These are phyloP conservation scores for Tanaodytes sp. DNA, from an alignment of 2,888 invertebrate genomes.

Conservation along the genomic window DNA sequence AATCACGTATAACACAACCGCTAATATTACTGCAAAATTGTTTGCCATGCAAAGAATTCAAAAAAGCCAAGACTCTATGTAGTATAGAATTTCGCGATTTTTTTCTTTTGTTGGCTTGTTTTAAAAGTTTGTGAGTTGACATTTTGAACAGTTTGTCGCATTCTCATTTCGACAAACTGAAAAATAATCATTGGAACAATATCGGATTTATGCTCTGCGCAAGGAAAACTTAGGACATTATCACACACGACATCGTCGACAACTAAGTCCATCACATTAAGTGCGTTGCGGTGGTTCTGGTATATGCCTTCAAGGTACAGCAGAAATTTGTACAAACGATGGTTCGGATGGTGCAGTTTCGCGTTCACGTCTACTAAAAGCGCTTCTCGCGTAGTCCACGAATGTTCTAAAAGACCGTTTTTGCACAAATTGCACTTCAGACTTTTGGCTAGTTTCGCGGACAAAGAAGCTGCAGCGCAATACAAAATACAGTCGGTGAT, in stretches of 20 bases:
- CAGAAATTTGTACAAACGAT: no score
- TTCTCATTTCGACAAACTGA: neutral
- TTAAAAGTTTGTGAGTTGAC: neutral
- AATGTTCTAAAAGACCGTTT: neutral
- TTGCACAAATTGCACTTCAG: neutral
- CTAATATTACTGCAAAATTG: neutral
- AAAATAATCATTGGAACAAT: neutral
- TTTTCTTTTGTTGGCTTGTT: neutral
- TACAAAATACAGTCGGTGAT: conserved; percentile 3
- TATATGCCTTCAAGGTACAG: no score
- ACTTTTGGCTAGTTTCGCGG: neutral
- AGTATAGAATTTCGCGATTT: neutral
- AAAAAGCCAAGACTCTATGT: neutral
- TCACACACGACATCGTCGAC: no score
- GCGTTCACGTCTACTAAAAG: neutral
- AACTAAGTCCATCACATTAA: no score
- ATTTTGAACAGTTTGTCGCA: neutral
- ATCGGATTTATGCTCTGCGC: neutral
- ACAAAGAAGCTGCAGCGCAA: neutral
- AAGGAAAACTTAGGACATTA: no score
- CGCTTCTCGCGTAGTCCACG: neutral
- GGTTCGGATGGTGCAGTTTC: no score
- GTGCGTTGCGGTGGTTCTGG: no score
- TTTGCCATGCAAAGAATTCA: neutral
- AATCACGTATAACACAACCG: neutral